Conservation (phyloP, 2,113 vertebrate species). For the Oryzias celebensis region DNA sequence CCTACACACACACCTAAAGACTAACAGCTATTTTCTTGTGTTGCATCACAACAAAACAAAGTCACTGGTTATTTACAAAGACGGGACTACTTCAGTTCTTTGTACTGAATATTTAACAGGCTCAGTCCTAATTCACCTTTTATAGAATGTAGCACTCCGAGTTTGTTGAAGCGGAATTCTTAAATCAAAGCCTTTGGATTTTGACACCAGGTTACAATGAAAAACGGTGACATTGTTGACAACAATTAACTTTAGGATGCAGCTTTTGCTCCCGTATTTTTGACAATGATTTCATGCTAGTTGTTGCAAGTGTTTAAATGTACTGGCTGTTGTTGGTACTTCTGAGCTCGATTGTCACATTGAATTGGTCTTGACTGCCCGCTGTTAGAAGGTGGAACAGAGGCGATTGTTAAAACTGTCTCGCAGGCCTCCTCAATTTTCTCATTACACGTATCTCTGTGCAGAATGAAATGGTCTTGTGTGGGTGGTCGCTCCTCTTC, state of each 20-base stretch:
- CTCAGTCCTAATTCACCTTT: conserved; percentile 4
- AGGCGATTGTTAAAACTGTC: conserved; percentile 27
- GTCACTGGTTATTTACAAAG: neutral
- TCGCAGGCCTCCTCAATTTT: conserved; percentile 11
- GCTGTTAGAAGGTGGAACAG: conserved; percentile 21
- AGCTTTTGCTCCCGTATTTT: conserved; percentile 11
- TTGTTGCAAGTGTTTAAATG: conserved; percentile 24
- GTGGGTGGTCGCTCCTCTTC: conserved; percentile 48
- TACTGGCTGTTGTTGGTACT: neutral
- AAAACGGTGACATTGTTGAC: neutral
- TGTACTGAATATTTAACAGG: neutral
- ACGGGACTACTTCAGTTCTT: neutral
- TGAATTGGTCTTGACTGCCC: conserved; percentile 17
- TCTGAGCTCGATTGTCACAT: conserved; percentile 18
- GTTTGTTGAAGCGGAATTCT: conserved; percentile 2
- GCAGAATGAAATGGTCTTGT: conserved; percentile 34
- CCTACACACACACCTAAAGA: neutral
- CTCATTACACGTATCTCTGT: conserved; percentile 19
- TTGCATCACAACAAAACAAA: conserved; percentile 33
- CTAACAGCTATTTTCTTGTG: conserved; percentile 11
- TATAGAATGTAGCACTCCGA: neutral
- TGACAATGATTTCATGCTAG: conserved; percentile 11
- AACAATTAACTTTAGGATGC: conserved; percentile 18
- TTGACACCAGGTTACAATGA: conserved; percentile 3
- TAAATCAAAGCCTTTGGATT: neutral